Conservation (phyloP, 2,113 vertebrate genomes). For the Emydura subglobosa region DNA sequence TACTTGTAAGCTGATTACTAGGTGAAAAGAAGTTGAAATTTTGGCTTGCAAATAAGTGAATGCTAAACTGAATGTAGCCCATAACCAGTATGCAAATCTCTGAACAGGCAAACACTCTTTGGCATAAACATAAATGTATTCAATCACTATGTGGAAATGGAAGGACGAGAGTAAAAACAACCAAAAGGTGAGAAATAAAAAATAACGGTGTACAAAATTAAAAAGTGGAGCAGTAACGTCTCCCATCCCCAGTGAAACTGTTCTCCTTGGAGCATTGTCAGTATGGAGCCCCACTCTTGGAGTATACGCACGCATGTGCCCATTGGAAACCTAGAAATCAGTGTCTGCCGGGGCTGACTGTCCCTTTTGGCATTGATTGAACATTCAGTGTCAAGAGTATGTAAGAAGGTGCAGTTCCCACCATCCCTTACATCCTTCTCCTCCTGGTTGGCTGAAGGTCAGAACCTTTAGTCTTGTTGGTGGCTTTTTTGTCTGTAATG, state of each 20-base stretch:
- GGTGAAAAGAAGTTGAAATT: neutral
- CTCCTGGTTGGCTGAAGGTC: accelerated
- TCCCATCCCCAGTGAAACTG: neutral
- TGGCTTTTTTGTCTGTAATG: neutral
- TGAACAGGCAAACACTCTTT: neutral
- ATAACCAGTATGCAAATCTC: neutral
- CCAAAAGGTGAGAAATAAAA: neutral
- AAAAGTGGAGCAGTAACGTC: too few relatives aligned
- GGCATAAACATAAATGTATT: neutral
- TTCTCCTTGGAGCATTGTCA: neutral
- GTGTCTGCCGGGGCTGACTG: neutral
- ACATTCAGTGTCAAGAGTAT: neutral
- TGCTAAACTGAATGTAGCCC: neutral
- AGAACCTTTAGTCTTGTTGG: neutral
- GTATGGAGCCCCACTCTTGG: neutral
- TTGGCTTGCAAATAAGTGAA: neutral
- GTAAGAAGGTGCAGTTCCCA: neutral
- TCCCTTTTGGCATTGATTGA: too few relatives aligned
- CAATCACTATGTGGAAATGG: neutral
- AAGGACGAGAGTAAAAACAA: neutral
- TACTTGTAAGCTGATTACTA: neutral
- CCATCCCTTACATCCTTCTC: neutral
- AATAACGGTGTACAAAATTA: neutral
- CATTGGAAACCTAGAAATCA: neutral
- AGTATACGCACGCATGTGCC: neutral